A percentile compares a stretch with the other conserved stretches of the same genome.
Evolutionary conservation across 2,113 vertebrate genomes (phyloP).

Genomic region (Mus pahari): DNA sequence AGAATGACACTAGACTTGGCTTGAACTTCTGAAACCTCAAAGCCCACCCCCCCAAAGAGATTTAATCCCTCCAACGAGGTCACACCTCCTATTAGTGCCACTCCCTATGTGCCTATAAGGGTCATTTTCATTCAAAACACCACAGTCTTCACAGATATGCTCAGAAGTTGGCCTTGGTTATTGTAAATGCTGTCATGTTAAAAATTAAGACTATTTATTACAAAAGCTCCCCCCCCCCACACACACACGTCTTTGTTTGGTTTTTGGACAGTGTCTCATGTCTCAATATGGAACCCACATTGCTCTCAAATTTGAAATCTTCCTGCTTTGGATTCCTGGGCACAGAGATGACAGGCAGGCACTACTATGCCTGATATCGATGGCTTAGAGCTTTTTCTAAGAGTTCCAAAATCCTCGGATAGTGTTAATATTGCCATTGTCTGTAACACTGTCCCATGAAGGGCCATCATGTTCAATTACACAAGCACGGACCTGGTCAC

Average conservation of each 20-base stretch:
- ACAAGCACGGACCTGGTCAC: neutral
- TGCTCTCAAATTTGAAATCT: neutral
- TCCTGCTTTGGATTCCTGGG: neutral
- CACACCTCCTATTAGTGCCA: neutral
- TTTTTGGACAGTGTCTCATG: neutral
- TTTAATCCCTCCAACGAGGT: neutral
- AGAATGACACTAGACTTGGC: neutral
- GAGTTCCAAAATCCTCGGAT: neutral
- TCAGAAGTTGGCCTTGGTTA: neutral
- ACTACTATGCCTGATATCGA: neutral
- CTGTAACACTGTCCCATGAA: neutral
- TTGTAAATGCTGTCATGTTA: neutral
- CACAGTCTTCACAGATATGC: neutral
- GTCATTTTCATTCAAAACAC: neutral
- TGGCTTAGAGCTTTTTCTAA: neutral
- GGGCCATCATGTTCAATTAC: neutral
- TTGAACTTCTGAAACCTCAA: neutral
- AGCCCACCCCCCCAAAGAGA: neutral
- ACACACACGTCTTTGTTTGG: too few relatives aligned
- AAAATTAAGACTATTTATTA: neutral
- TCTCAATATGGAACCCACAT: neutral
- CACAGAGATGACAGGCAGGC: neutral
- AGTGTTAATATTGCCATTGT: too few relatives aligned
- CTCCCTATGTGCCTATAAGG: neutral
- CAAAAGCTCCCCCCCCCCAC: neutral